These are phyloP conservation scores for Planiliza haematocheilus DNA, from an alignment of 2,113 vertebrate species.

Conservation along the genomic window DNA sequence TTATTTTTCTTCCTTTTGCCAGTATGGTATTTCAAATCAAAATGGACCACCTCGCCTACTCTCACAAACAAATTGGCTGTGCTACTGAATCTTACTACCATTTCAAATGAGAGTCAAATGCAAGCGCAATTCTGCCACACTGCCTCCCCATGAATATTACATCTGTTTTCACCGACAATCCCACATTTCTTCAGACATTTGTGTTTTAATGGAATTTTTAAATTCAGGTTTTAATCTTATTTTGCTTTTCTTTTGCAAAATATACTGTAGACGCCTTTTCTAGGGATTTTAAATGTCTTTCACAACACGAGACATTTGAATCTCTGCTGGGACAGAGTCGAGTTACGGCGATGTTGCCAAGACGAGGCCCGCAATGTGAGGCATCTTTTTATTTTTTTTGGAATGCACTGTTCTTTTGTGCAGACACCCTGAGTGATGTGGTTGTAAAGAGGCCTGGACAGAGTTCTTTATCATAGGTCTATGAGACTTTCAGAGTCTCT, in stretches of 20 bases:
- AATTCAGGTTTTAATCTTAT: conserved; percentile 17
- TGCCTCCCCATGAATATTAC: conserved; percentile 47
- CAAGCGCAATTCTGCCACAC: conserved; percentile 32
- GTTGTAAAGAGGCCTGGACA: conserved; percentile 77
- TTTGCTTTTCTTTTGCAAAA: conserved; percentile 26
- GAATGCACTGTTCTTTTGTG: conserved; percentile 57
- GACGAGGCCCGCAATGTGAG: conserved; percentile 11
- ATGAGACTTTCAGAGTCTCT: conserved; percentile 79
- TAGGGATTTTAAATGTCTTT: conserved; percentile 21
- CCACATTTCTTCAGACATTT: conserved; percentile 25
- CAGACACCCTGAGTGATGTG: conserved; percentile 80
- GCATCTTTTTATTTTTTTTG: conserved; percentile 12
- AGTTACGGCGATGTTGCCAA: conserved; percentile 53
- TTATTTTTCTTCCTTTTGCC: conserved; percentile 43
- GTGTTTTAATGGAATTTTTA: conserved; percentile 43
- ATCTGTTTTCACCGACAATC: conserved; percentile 30
- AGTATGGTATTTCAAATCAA: conserved; percentile 52
- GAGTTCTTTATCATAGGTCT: conserved; percentile 82
- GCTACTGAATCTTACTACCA: conserved; percentile 38
- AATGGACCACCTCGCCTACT: conserved; percentile 49
- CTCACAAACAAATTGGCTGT: conserved; percentile 43
- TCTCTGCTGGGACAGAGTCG: conserved; percentile 30
- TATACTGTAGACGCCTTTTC: not conserved
- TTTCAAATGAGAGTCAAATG: conserved; percentile 50
- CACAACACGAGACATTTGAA: conserved; percentile 12